Percentiles rank a stretch among this genome's conserved stretches.
Conservation (phyloP, 2,113 vertebrate genomes). For the Laterallus jamaicensis region DNA sequence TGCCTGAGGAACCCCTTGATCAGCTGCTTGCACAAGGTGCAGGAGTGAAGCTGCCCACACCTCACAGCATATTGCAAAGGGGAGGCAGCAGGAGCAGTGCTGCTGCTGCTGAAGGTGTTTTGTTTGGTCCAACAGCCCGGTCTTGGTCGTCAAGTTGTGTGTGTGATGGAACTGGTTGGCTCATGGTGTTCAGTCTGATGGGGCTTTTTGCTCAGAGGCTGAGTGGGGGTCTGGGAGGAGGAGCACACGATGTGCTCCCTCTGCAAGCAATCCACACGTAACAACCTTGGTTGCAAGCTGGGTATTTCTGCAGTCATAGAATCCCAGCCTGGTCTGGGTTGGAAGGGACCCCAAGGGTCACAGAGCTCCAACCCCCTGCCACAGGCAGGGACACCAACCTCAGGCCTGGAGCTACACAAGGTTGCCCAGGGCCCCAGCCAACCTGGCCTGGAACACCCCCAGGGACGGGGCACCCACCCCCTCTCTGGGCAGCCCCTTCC, state of each 20-base stretch:
- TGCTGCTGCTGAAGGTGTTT: fast-evolving
- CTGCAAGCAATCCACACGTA: fast-evolving
- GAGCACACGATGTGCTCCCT: fast-evolving
- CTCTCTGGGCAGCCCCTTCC: no score
- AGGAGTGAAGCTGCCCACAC: background rate
- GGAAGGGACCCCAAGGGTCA: no score
- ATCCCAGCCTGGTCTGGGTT: no score
- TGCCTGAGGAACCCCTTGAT: background rate
- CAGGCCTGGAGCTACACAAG: no score
- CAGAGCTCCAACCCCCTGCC: no score
- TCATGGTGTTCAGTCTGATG: background rate
- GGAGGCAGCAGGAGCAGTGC: background rate
- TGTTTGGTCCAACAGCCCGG: background rate
- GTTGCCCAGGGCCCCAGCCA: no score
- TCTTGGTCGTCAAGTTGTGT: background rate
- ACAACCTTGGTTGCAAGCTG: fast-evolving
- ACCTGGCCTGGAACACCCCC: no score
- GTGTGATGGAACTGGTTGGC: background rate
- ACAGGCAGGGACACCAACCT: no score
- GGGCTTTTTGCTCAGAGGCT: background rate
- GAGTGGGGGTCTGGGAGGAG: background rate
- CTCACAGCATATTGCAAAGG: background rate
- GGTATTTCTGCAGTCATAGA: background rate
- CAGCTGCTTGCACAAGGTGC: background rate
- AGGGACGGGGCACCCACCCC: no score